These are phyloP conservation scores for Drosophila merina DNA, from an alignment of 2,888 invertebrate genomes.

Conservation along the genomic window DNA sequence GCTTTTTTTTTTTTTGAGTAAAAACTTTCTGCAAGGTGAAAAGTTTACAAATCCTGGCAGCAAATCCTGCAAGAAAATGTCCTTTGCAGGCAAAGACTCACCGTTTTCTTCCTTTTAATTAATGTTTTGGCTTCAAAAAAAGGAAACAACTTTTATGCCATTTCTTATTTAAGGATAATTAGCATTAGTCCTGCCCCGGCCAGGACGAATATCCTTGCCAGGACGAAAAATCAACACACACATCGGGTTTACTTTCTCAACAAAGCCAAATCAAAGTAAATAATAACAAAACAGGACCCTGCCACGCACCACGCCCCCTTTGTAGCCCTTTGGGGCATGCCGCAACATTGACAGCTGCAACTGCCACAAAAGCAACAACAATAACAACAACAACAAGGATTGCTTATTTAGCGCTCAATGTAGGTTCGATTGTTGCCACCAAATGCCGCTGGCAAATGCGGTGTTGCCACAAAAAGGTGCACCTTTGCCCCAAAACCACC, in stretches of 20 bases:
- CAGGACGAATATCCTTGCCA: too few relatives aligned
- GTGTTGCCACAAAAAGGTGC: not conserved
- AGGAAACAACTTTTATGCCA: too few relatives aligned
- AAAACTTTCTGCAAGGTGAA: not conserved
- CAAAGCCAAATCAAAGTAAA: conserved; percentile 66
- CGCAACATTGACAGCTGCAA: conserved; percentile 35
- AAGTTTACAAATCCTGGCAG: not conserved
- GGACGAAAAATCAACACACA: conserved; percentile 7
- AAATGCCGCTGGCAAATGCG: conserved; percentile 18
- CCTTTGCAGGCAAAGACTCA: too few relatives aligned
- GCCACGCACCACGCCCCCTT: not conserved
- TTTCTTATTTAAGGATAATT: too few relatives aligned
- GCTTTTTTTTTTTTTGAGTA: not conserved
- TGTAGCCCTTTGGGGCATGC: conserved; percentile 2
- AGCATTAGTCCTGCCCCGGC: too few relatives aligned
- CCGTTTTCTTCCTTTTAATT: not conserved
- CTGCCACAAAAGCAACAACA: conserved; percentile 7
- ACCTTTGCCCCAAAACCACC: too few relatives aligned
- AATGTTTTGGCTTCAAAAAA: not conserved
- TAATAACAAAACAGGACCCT: conserved; percentile 56
- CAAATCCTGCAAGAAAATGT: too few relatives aligned
- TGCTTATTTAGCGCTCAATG: conserved; percentile 39
- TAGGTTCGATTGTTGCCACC: conserved; percentile 33
- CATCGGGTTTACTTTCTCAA: conserved; percentile 11
- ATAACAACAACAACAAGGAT: conserved; percentile 18